Conservation (phyloP, 2,888 invertebrate species). For the Meiosimyza decipiens region DNA sequence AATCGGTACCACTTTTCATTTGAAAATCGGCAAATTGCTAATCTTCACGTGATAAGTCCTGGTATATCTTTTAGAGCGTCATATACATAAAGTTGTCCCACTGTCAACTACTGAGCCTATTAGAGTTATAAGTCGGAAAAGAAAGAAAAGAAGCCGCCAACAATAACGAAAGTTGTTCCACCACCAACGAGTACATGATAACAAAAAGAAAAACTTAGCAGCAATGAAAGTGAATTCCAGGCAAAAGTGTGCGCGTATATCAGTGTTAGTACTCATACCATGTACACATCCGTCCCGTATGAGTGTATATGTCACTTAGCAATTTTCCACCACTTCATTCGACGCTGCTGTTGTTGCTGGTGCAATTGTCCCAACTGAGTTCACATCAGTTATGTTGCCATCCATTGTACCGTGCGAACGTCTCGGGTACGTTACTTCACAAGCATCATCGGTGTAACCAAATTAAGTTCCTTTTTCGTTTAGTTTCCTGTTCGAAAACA, state of each 20-base stretch:
- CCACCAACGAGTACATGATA: neutral
- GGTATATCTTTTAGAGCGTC: too few species aligned
- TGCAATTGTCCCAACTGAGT: constrained; percentile 35
- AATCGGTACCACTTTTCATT: too few species aligned
- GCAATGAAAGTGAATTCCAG: constrained; percentile 31
- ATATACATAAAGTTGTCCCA: too few species aligned
- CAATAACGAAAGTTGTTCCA: constrained; percentile 48
- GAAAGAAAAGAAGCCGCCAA: constrained; percentile 9
- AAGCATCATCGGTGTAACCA: too few species aligned
- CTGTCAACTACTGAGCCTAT: too few species aligned
- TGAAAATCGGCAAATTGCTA: too few species aligned
- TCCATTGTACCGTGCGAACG: constrained; percentile 45
- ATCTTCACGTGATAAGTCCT: too few species aligned
- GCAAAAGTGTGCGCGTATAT: neutral
- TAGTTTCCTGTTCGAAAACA: too few species aligned
- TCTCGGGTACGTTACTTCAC: neutral
- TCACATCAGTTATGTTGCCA: constrained; percentile 52
- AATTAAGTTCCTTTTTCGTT: too few species aligned
- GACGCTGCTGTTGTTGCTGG: constrained; percentile 26
- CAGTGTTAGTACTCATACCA: neutral
- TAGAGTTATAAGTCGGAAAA: neutral
- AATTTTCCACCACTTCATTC: constrained; percentile 7
- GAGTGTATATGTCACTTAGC: constrained; percentile 19
- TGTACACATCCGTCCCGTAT: neutral
- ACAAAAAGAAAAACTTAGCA: constrained; percentile 1